Percentiles rank a stretch among this genome's conserved stretches.
phyloP scores from a whole-genome alignment of 2,797 vertebrate species.

The Scolopax bukidnonensis region DNA sequence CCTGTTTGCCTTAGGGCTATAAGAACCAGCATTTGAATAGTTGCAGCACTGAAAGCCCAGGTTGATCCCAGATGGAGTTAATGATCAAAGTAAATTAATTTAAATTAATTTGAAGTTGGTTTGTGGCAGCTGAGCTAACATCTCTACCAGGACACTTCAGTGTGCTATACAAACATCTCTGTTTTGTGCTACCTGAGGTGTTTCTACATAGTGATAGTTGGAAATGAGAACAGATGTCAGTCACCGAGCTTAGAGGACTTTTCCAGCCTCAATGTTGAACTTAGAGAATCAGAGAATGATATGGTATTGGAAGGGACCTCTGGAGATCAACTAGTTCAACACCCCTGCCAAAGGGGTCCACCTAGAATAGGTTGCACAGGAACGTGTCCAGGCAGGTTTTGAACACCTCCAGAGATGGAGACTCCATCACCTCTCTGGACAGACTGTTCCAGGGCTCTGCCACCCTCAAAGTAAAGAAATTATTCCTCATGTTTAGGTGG shows the following conservation, averaged over 20 bases:
- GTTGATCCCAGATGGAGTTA: neutral
- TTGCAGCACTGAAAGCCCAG: neutral
- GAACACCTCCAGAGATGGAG: too few species aligned
- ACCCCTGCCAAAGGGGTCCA: too few species aligned
- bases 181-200: neutral
- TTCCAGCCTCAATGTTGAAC: neutral
- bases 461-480: too few species aligned
- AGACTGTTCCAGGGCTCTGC: too few species aligned
- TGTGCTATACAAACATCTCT: neutral
- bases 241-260: neutral
- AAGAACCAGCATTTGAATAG: neutral
- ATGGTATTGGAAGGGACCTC: too few species aligned
- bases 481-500: too few species aligned
- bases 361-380: too few species aligned
- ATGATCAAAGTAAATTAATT: neutral
- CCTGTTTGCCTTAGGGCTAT: neutral
- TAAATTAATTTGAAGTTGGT: neutral
- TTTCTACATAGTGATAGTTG: neutral
- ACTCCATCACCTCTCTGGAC: too few species aligned
- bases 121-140: neutral
- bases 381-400: too few species aligned
- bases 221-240: neutral
- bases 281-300: neutral
- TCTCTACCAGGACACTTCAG: accelerated
- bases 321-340: too few species aligned